A percentile compares a stretch with the other conserved stretches of the same genome.
Conservation (phyloP, 2,797 vertebrate species). For the Poecile montanus region DNA sequence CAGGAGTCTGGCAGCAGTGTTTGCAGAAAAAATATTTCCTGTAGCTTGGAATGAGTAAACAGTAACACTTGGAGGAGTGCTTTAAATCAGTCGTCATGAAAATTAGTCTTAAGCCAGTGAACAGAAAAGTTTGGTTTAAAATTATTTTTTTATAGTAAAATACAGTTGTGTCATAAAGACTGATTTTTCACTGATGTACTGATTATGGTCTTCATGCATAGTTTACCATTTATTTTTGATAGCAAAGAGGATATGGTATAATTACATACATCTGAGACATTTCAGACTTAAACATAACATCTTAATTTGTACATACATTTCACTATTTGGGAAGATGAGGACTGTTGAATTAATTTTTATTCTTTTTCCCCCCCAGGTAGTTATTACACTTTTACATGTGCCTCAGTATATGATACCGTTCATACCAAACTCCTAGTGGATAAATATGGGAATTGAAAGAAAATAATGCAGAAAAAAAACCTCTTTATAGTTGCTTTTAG, state of each 20-base stretch:
- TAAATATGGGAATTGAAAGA: not conserved
- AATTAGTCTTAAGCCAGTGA: not conserved
- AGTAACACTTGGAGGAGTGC: not conserved
- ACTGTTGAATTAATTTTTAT: not conserved
- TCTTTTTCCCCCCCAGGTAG: not conserved
- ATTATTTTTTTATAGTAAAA: not conserved
- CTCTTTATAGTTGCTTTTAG: not conserved
- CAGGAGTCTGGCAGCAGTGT: not conserved
- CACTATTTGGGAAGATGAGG: not conserved
- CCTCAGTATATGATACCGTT: not conserved
- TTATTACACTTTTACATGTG: not conserved
- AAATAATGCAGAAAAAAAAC: not conserved
- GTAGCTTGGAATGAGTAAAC: not conserved
- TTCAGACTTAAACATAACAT: not conserved
- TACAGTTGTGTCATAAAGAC: not conserved
- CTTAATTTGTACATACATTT: not conserved
- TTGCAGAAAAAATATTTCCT: not conserved
- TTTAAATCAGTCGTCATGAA: not conserved
- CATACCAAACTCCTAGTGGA: not conserved
- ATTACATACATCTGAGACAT: not conserved
- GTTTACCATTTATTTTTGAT: not conserved
- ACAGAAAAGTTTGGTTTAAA: not conserved
- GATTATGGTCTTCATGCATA: not conserved
- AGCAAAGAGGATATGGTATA: not conserved
- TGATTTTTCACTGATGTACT: not conserved